Percentiles rank a stretch among this genome's conserved stretches.
These are phyloP conservation scores for Dreissena rostriformis DNA, from an alignment of 1,140 invertebrate genomes.

Conservation along the genomic window DNA sequence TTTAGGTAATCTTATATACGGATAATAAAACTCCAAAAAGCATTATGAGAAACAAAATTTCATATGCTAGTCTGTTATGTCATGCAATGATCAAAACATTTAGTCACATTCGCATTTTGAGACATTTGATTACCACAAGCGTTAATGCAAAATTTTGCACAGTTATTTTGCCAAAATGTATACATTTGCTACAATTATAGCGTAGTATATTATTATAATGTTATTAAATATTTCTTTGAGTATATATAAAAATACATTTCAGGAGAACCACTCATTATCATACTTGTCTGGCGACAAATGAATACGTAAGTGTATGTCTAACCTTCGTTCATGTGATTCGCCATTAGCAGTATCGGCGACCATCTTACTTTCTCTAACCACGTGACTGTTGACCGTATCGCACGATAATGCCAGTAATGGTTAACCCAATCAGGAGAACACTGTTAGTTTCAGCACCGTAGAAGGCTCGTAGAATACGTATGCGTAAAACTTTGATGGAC, in stretches of 20 bases:
- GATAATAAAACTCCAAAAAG: background rate
- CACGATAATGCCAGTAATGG: too few species aligned
- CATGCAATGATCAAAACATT: background rate
- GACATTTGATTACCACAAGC: too few species aligned
- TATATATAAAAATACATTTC: background rate
- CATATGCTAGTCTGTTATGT: background rate
- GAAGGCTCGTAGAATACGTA: constrained; percentile 23
- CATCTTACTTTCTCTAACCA: too few species aligned
- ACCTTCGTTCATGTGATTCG: too few species aligned
- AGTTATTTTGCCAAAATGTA: too few species aligned
- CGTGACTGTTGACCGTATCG: too few species aligned
- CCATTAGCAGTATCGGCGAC: too few species aligned
- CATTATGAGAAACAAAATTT: background rate
- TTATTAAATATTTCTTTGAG: background rate
- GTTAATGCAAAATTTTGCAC: too few species aligned
- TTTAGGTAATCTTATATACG: background rate
- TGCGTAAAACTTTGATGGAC: background rate
- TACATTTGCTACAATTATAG: too few species aligned
- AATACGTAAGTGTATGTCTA: too few species aligned
- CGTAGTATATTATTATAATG: too few species aligned
- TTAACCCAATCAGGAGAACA: constrained; percentile 7
- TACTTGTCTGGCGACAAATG: background rate
- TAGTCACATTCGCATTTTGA: too few species aligned
- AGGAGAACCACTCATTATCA: background rate
- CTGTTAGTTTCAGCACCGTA: background rate